phyloP scores from a whole-genome alignment of 1,140 invertebrate genomes.

The Eumaeus atala region DNA sequence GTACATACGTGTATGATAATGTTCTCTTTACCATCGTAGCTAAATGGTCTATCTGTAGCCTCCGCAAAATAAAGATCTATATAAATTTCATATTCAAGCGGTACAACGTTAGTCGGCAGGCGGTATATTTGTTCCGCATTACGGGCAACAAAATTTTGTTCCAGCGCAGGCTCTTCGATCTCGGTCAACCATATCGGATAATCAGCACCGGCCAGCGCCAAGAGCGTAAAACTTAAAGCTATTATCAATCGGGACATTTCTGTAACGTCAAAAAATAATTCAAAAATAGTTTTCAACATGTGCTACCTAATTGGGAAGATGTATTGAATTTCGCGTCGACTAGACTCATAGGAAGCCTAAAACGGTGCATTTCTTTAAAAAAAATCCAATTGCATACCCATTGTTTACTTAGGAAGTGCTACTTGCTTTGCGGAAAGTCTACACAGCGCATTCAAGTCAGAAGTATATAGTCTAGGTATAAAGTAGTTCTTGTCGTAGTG shows the following conservation, averaged over 20 bases:
- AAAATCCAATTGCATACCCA: too few species aligned
- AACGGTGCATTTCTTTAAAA: too few species aligned
- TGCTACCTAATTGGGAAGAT: too few species aligned
- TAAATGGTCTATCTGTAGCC: slow-evolving; percentile 44
- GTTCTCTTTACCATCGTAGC: slow-evolving; percentile 48
- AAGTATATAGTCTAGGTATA: too few species aligned
- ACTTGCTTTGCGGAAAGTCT: too few species aligned
- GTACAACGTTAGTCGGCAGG: slow-evolving; percentile 45
- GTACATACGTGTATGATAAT: slow-evolving; percentile 46
- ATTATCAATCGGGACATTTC: slow-evolving; percentile 42
- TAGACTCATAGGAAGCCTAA: too few species aligned
- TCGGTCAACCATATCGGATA: slow-evolving; percentile 37
- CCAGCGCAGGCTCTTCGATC: slow-evolving; percentile 32
- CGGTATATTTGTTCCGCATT: slow-evolving; percentile 41
- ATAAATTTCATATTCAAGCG: slow-evolving; percentile 57
- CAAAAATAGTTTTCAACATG: background rate
- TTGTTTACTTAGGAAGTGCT: too few species aligned
- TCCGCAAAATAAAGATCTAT: slow-evolving; percentile 60
- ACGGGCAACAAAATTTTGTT: slow-evolving; percentile 18
- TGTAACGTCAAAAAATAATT: slow-evolving; percentile 28
- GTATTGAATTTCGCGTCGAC: too few species aligned
- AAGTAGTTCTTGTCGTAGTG: too few species aligned
- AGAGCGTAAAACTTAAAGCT: slow-evolving; percentile 29
- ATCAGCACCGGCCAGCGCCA: slow-evolving; percentile 30
- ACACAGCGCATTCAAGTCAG: too few species aligned